phyloP scores from a whole-genome alignment of 2,888 invertebrate genomes.

The Balanococcus diminutus region DNA sequence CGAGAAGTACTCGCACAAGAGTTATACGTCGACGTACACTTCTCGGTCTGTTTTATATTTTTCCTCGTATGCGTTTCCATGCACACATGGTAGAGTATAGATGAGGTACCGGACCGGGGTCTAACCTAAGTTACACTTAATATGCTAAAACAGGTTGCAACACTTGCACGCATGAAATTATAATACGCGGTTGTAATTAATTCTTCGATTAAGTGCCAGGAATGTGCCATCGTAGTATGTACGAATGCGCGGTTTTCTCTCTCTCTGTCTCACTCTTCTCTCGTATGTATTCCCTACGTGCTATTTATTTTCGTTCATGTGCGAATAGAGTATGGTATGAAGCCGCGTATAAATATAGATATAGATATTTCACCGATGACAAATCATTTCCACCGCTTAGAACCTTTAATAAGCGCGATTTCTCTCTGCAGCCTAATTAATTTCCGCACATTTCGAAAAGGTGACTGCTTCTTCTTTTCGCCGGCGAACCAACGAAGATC shows the following conservation, averaged over 20 bases:
- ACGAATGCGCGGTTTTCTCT: not conserved
- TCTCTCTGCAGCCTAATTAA: not conserved
- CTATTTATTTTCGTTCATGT: slow-evolving; percentile 43
- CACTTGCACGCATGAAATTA: slow-evolving; percentile 52
- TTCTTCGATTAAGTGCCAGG: slow-evolving; percentile 55
- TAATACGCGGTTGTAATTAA: slow-evolving; percentile 53
- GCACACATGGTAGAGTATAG: not conserved
- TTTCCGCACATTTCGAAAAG: not conserved
- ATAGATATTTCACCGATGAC: slow-evolving; percentile 41
- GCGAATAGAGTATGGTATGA: not conserved
- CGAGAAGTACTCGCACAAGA: slow-evolving; percentile 15
- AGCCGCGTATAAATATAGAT: slow-evolving; percentile 27
- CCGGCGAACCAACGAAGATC: too few relatives aligned
- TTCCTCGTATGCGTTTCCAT: not conserved
- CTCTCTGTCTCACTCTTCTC: not conserved
- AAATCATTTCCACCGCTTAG: slow-evolving; percentile 31
- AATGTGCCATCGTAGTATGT: slow-evolving; percentile 47
- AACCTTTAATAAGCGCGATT: not conserved
- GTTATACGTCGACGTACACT: not conserved
- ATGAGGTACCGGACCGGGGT: not conserved
- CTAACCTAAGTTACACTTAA: slow-evolving; percentile 30
- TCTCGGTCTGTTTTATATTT: not conserved
- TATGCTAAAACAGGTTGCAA: slow-evolving; percentile 53
- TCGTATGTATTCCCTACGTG: slow-evolving; percentile 37
- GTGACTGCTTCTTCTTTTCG: not conserved